Base-by-base conservation (phyloP, 2,113 vertebrate genomes). In the Gopherus evgoodei region DNA sequence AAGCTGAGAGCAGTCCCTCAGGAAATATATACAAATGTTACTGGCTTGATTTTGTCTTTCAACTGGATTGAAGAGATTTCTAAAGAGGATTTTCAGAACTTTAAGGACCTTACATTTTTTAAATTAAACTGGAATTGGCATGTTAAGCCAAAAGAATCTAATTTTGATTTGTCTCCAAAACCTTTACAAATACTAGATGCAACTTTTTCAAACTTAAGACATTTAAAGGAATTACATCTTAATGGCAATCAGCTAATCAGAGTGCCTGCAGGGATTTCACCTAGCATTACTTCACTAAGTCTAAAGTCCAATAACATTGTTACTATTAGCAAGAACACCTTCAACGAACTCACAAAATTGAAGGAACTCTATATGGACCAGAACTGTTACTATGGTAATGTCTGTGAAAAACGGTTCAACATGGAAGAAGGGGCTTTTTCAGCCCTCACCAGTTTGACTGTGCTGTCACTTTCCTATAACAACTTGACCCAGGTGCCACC, bases 331-430 rank as follows among this genome's bases (percentile, higher is more conserved):
- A 56, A 59, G 5, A 47, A 16, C 2, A 91, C 27, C 25, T 90
- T 98, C 56, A 85, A 27, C 25, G n/a, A 50, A 5, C 11, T 98
- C 84, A 78, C 25, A 86, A 79, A 96, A 10, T 22, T 98, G 56
- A 97, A 87, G 10, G 6, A 90, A 12, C 92, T 97, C 1, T 3
- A 5, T 17, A 65, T 98, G 35, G 76, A 95, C 7, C 97, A 79
- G 90, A 98, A 98, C 76, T 98, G 98, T 81, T 98, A 93, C 80
- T 93, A 79, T 81, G 88, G 92, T 90, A 98, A 98, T 78, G 44
- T 59, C 3, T 98, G 94, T 90, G 80, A 49, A 25, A 95, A 35
- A 76, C 1, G 3, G 47, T 78, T 98, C 52, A 24, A 1, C 0
- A 89, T 96, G 49, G 22, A 47, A 72, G 69, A 95, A 5, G 89